Evolutionary conservation across 1,140 invertebrate genomes (phyloP), one percentile per base, ranked within the genome.

Genomic region (Eubasilissa regina): DNA sequence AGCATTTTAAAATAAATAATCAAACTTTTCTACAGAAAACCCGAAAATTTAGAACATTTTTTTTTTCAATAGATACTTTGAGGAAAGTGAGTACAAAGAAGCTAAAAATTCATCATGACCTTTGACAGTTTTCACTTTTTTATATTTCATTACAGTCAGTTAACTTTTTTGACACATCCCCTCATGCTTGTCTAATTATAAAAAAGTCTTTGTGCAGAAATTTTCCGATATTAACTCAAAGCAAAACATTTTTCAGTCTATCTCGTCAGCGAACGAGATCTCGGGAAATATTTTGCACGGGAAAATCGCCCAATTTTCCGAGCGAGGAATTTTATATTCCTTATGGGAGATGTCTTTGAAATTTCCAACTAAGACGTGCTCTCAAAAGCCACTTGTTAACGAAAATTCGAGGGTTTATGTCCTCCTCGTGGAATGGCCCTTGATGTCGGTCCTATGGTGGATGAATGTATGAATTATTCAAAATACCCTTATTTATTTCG

Each of bases 251-350:
- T 62, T 21, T 43, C 58, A 62, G 58, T 25, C 58, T 35, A 62
- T 62, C 19, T 25, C 25, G 25, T 13, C 19, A 35, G 58, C 19
- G 58, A 21, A 62, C 25, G 19, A 13, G 58, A 9, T 25, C 48
- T 0, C n/a, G 43, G 64, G 15, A n/a, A 68, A 68, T 10, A 48
- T 68, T 47, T 68, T 45, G 44, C 45, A 17, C 43, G 35, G 35
- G 56, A 19, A 68, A 68, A 68, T 68, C 64, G 19, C 64, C 64
- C 64, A 68, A 68, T 68, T 68, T 68, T 68, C 64, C 64, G 44
- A 68, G 64, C 64, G 64, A 44, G 45, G 45, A 68, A 68, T 68
- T 68, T 68, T 68, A 68, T 68, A 48, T 47, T 17, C 64, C 64
- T 68, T 68, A 48, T 47, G 43, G 64, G 64, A 68, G 45, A 68